Base-by-base conservation (phyloP, 1,140 invertebrate species). In the Pantala flavescens region DNA sequence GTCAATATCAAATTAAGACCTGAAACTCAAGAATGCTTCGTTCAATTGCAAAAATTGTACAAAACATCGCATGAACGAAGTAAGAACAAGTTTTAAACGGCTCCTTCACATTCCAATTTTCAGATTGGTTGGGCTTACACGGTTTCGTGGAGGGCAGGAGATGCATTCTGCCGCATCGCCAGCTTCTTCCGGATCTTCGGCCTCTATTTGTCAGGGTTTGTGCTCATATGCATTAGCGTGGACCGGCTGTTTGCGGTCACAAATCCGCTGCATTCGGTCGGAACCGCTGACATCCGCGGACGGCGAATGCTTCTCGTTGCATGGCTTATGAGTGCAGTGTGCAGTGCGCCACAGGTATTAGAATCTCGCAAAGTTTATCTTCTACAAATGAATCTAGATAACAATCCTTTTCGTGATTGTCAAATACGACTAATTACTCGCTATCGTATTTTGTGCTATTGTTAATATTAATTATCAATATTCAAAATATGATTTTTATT, bases 341-440 rank as follows among this genome's bases (percentile, higher is more conserved):
- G 80, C 75, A 82, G 82, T 73, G 75, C 83, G 3, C 84, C 84
- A 5, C 84, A 85, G 80, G 84, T 82, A 43, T 16, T 3, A 9
- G 9, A 36, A 36, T 36, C 28, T 5, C 28, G 9, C 28, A 9
- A 36, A 36, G 9, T 36, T 36, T 36, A n/a, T n/a, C n/a, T n/a
- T n/a, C n/a, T n/a, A n/a, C n/a, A n/a, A n/a, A n/a, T n/a, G n/a
- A n/a, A n/a, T n/a, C n/a, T n/a, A n/a, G n/a, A n/a, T n/a, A n/a
- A n/a, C n/a, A n/a, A n/a, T n/a, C n/a, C n/a, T n/a, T n/a, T n/a
- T n/a, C n/a, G n/a, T n/a, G n/a, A n/a, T n/a, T n/a, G n/a, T n/a
- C n/a, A n/a, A n/a, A n/a, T n/a, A n/a, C n/a, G n/a, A n/a, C n/a
- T n/a, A n/a, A n/a, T n/a, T n/a, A n/a, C n/a, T n/a, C n/a, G n/a